phyloP scores from a whole-genome alignment of 2,113 vertebrate genomes.

The Trematomus loennbergii region DNA sequence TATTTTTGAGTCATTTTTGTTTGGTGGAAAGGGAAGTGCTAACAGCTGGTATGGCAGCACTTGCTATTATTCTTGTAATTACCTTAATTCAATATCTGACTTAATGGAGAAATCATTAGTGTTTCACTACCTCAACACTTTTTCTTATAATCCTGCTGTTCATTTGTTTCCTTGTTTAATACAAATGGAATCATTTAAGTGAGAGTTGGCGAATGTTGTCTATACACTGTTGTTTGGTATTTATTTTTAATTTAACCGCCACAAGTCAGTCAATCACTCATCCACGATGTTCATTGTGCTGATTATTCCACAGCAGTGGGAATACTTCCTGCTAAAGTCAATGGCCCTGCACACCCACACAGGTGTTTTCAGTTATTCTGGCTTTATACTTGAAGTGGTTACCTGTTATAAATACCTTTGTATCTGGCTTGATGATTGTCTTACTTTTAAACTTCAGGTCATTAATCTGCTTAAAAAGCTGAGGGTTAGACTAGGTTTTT shows the following conservation, averaged over 20 bases:
- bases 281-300: not conserved
- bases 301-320: not conserved
- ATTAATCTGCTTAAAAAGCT: too few relatives aligned
- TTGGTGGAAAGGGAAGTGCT: conserved; percentile 32
- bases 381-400: too few relatives aligned
- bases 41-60: conserved; percentile 26
- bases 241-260: not conserved
- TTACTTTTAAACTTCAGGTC: too few relatives aligned
- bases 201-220: conserved; percentile 7
- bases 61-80: conserved; percentile 46
- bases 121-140: conserved; percentile 7
- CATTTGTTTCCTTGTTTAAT: conserved; percentile 31
- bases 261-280: not conserved
- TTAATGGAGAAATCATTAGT: conserved; percentile 23
- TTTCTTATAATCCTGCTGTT: conserved; percentile 23
- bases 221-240: not conserved
- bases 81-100: conserved; percentile 43
- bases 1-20: conserved; percentile 42
- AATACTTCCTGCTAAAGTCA: not conserved
- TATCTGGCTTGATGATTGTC: too few relatives aligned
- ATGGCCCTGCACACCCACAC: not conserved
- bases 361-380: not conserved
- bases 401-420: too few relatives aligned
- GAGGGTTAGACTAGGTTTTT: too few relatives aligned
- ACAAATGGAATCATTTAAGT: conserved; percentile 2